Percentiles rank a stretch among this genome's conserved stretches.
Evolutionary conservation across 2,797 vertebrate genomes (phyloP).

Genomic region (Steatocranus sp.): DNA sequence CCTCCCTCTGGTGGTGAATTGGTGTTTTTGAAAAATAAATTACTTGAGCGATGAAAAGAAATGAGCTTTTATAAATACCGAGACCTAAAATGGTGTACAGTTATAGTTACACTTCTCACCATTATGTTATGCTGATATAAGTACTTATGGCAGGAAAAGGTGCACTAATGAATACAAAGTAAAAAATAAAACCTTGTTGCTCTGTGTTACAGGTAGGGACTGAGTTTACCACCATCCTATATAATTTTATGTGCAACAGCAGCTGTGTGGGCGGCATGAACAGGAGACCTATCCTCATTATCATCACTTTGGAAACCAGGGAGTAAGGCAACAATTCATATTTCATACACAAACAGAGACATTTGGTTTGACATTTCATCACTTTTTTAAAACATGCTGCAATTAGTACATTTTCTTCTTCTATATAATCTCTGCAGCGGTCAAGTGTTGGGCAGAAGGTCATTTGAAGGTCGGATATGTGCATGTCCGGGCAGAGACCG

Average conservation of each 20-base stretch:
- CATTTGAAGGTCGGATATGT: slow-evolving; percentile 96
- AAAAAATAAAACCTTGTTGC: neutral
- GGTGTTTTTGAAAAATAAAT: neutral
- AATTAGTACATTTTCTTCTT: neutral
- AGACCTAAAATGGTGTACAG: neutral
- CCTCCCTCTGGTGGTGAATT: slow-evolving; percentile 43
- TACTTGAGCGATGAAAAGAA: neutral
- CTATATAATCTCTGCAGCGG: slow-evolving; percentile 72
- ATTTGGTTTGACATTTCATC: neutral
- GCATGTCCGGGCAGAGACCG: slow-evolving; percentile 95
- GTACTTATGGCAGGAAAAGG: neutral
- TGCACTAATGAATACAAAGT: neutral
- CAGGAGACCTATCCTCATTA: slow-evolving; percentile 95
- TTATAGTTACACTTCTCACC: neutral
- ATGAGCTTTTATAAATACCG: neutral
- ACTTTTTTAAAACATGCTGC: neutral
- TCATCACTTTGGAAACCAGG: slow-evolving; percentile 93
- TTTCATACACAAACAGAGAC: neutral
- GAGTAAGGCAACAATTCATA: slow-evolving; percentile 81
- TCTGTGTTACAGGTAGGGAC: slow-evolving; percentile 87
- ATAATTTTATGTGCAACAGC: slow-evolving; percentile 99
- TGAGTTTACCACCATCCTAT: slow-evolving; percentile 96
- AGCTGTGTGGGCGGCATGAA: slow-evolving; percentile 99
- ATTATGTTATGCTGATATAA: neutral
- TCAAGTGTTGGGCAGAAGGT: slow-evolving; percentile 92